Evolutionary conservation across 2,797 vertebrate genomes (phyloP).

Genomic region (Selene dorsalis): DNA sequence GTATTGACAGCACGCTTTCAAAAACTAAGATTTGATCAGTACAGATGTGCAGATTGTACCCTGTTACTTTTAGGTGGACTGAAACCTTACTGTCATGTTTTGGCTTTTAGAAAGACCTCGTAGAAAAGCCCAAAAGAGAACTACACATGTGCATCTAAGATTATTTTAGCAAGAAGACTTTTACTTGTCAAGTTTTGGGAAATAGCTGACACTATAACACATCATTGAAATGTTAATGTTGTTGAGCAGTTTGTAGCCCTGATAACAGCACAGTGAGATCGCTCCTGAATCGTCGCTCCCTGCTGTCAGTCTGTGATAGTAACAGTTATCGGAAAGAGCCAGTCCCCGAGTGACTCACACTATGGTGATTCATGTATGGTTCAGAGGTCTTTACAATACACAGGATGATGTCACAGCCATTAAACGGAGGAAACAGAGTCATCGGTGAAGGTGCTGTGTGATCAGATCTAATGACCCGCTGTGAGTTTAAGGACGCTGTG

Average conservation of each 20-base stretch:
- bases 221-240: background rate
- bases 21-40: background rate
- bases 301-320: background rate
- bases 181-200: background rate
- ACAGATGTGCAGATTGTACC: background rate
- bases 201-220: too few relatives aligned
- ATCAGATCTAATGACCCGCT: background rate
- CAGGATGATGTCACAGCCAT: background rate
- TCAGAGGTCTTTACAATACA: background rate
- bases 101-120: background rate
- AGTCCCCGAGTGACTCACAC: slow-evolving; percentile 27
- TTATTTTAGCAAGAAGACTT: too few relatives aligned
- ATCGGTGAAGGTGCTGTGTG: background rate
- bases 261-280: background rate
- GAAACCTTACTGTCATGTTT: background rate
- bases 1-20: background rate
- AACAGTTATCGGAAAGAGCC: slow-evolving; percentile 16
- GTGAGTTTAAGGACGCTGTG: too few relatives aligned
- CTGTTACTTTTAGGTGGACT: background rate
- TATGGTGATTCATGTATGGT: background rate
- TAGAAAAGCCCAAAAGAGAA: background rate
- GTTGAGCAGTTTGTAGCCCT: background rate
- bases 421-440: background rate
- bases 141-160: too few relatives aligned
- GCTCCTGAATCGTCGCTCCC: background rate